These are phyloP conservation scores for Etheostoma spectabile DNA, from an alignment of 2,113 vertebrate species.

Conservation along the genomic window DNA sequence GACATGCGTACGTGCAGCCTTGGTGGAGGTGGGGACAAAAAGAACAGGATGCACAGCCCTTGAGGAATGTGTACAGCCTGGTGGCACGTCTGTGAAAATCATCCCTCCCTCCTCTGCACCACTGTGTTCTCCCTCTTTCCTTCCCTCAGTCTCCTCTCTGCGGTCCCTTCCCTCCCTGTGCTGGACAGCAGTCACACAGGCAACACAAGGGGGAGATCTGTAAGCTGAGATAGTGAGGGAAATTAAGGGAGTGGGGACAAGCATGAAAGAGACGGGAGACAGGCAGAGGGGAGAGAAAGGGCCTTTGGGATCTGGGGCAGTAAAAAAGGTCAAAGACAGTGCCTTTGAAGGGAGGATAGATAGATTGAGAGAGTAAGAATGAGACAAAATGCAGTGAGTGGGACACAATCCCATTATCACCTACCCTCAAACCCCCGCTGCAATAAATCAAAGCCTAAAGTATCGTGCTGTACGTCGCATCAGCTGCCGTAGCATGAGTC, in stretches of 20 bases:
- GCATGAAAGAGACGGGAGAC: slow-evolving; percentile 25
- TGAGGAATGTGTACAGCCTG: slow-evolving; percentile 81
- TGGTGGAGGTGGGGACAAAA: slow-evolving; percentile 77
- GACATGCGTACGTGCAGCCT: slow-evolving; percentile 81
- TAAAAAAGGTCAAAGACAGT: slow-evolving; percentile 37
- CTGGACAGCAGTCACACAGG: slow-evolving; percentile 40
- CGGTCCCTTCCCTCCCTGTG: slow-evolving; percentile 11
- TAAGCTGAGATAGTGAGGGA: slow-evolving; percentile 48
- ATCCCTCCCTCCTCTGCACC: slow-evolving; percentile 57
- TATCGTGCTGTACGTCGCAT: slow-evolving; percentile 31
- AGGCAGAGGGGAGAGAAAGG: slow-evolving; percentile 8
- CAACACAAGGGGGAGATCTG: slow-evolving; percentile 28
- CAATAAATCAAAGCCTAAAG: slow-evolving; percentile 16
- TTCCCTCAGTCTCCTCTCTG: slow-evolving; percentile 2
- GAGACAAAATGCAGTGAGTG: neutral
- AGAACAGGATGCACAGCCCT: slow-evolving; percentile 85
- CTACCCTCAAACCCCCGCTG: slow-evolving; percentile 12
- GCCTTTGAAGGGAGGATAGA: slow-evolving; percentile 21
- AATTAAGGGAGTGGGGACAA: slow-evolving; percentile 49
- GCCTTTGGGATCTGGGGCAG: slow-evolving; percentile 39
- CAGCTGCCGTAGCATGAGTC: slow-evolving; percentile 44
- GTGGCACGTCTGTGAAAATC: slow-evolving; percentile 75
- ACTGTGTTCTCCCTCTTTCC: slow-evolving; percentile 10
- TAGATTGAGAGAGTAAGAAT: neutral
- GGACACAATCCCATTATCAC: slow-evolving; percentile 29